A percentile compares a stretch with the other conserved stretches of the same genome.
These are phyloP conservation scores for Cotesia congregata DNA, from an alignment of 2,888 invertebrate species.

Conservation along the genomic window DNA sequence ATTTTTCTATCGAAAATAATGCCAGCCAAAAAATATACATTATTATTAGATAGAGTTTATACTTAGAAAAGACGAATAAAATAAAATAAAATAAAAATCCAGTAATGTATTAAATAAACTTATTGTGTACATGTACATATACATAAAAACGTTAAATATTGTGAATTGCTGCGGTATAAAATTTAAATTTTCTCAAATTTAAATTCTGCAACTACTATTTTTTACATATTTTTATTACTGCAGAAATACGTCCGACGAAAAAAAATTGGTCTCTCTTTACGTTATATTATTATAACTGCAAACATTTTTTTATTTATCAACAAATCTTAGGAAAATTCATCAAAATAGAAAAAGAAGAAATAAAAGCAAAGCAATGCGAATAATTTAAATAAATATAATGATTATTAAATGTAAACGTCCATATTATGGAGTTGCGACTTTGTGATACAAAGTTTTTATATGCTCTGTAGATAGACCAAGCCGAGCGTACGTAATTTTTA, in stretches of 20 bases:
- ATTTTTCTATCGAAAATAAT: slow-evolving; percentile 38
- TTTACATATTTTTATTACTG: slow-evolving; percentile 4
- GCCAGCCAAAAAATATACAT: slow-evolving; percentile 39
- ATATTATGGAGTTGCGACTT: slow-evolving; percentile 26
- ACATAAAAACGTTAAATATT: slow-evolving; percentile 5
- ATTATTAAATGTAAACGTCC: slow-evolving; percentile 29
- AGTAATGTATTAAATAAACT: slow-evolving; percentile 21
- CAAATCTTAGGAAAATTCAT: slow-evolving; percentile 27
- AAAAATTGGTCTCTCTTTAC: background rate
- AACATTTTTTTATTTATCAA: slow-evolving; percentile 4
- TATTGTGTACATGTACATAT: slow-evolving; percentile 18
- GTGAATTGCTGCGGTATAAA: background rate
- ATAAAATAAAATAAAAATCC: slow-evolving; percentile 37
- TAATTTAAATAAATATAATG: background rate
- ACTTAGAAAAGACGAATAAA: background rate
- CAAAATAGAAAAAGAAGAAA: background rate
- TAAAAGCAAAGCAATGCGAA: slow-evolving; percentile 18
- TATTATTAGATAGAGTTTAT: background rate
- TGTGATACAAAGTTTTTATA: slow-evolving; percentile 37
- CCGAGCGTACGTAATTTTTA: slow-evolving; percentile 16
- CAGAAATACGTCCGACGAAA: background rate
- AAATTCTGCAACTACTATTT: slow-evolving; percentile 35
- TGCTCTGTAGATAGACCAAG: slow-evolving; percentile 30
- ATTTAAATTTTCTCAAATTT: background rate
- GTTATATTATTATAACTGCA: background rate